A percentile compares a stretch with the other conserved stretches of the same genome.
Conservation (phyloP, 2,113 vertebrate species). For the Anhinga anhinga region DNA sequence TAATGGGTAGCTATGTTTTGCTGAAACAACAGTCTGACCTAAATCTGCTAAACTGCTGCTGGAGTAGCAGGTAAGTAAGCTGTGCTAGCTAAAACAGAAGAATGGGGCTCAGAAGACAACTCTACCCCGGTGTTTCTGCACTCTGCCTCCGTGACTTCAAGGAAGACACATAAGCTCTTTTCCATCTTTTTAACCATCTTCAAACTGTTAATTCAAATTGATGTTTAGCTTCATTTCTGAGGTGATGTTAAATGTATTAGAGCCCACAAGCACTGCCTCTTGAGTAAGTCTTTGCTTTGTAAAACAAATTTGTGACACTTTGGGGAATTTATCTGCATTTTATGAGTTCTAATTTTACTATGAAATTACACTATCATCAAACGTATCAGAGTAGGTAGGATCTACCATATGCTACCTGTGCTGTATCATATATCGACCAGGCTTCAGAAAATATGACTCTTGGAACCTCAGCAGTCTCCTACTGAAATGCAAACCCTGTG, state of each 20-base stretch:
- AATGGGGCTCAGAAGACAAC: not conserved
- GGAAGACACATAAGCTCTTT: not conserved
- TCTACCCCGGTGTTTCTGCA: not conserved
- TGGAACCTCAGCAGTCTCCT: not conserved
- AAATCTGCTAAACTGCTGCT: not conserved
- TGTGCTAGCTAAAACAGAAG: not conserved
- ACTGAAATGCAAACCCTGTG: not conserved
- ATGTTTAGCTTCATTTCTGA: not conserved
- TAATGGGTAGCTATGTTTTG: not conserved
- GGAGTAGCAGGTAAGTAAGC: not conserved
- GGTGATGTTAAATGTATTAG: not conserved
- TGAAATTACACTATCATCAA: not conserved
- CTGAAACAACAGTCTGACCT: not conserved
- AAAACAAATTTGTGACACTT: not conserved
- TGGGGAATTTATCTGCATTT: not conserved
- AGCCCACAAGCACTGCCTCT: not conserved
- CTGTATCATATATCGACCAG: not conserved
- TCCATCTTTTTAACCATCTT: not conserved
- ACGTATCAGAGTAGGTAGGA: not conserved
- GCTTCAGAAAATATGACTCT: not conserved
- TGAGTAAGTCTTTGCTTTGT: fast-evolving
- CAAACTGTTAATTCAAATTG: not conserved
- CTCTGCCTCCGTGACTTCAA: not conserved
- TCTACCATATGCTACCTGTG: not conserved
- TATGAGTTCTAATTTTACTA: not conserved